Percentiles rank a stretch among this genome's conserved stretches.
Conservation (phyloP, 92 coral and sea anemone species). For the Umimayanthus chanpuru region DNA sequence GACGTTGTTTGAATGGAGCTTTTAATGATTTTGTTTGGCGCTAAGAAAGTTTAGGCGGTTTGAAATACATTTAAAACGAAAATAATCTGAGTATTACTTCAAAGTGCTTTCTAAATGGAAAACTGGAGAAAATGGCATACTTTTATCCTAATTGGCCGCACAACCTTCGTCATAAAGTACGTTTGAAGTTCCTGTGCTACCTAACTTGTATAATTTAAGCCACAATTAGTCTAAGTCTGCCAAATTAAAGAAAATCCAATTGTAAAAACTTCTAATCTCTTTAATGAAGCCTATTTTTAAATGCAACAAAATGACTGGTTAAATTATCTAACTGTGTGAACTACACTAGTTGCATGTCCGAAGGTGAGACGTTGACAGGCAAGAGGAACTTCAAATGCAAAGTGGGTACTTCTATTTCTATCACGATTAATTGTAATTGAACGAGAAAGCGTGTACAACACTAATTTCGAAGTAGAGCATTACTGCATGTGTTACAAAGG, state of each 20-base stretch:
- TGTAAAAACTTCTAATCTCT: background rate
- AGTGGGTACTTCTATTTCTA: background rate
- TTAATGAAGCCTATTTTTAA: background rate
- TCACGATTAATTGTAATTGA: no score
- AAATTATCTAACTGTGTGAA: background rate
- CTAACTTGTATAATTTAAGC: background rate
- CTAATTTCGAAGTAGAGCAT: background rate
- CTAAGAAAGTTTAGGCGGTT: background rate
- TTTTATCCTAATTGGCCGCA: no score
- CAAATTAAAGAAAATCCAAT: background rate
- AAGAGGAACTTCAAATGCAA: background rate
- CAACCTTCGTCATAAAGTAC: background rate
- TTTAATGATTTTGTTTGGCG: background rate
- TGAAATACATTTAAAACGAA: background rate
- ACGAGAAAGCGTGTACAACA: background rate
- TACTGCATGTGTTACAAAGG: background rate
- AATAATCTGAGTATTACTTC: background rate
- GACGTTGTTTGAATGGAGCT: background rate
- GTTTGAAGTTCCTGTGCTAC: background rate
- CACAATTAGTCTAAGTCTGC: background rate
- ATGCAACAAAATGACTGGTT: background rate
- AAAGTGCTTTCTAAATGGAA: background rate
- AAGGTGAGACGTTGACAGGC: background rate
- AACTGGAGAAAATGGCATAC: background rate
- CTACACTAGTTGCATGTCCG: background rate